Conservation (phyloP, 2,888 invertebrate species). For the Bellardia bayeri region DNA sequence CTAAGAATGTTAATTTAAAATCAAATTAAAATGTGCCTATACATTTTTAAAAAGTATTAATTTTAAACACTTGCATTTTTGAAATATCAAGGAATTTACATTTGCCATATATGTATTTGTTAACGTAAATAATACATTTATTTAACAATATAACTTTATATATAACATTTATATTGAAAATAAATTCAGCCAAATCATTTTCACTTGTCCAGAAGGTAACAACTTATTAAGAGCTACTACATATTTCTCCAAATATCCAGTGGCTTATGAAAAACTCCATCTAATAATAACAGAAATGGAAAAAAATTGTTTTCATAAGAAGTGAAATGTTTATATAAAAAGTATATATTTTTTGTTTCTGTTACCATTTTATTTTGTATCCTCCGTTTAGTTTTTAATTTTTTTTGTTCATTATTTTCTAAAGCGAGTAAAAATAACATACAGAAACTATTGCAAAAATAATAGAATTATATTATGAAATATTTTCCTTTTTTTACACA, state of each 20-base stretch:
- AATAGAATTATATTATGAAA: conserved; percentile 49
- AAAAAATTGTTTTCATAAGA: not conserved
- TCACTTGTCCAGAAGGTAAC: not conserved
- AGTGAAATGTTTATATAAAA: conserved; percentile 26
- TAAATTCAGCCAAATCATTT: conserved; percentile 6
- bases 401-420: conserved; percentile 30
- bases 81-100: too few species aligned
- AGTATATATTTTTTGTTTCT: not conserved
- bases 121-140: too few species aligned
- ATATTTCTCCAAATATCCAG: not conserved
- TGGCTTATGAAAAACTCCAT: not conserved
- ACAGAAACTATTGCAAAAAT: conserved; percentile 45
- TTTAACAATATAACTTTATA: too few species aligned
- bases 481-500: conserved; percentile 33
- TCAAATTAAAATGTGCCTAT: too few species aligned
- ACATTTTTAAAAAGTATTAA: too few species aligned
- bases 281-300: not conserved
- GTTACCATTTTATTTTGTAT: conserved; percentile 16
- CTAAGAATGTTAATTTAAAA: too few species aligned
- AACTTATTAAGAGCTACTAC: not conserved
- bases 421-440: conserved; percentile 35
- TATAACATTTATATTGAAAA: not conserved
- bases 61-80: too few species aligned
- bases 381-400: conserved; percentile 6
- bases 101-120: too few species aligned